Evolutionary conservation across 2,888 invertebrate genomes (phyloP).

Genomic region (Miltochrista miniata): DNA sequence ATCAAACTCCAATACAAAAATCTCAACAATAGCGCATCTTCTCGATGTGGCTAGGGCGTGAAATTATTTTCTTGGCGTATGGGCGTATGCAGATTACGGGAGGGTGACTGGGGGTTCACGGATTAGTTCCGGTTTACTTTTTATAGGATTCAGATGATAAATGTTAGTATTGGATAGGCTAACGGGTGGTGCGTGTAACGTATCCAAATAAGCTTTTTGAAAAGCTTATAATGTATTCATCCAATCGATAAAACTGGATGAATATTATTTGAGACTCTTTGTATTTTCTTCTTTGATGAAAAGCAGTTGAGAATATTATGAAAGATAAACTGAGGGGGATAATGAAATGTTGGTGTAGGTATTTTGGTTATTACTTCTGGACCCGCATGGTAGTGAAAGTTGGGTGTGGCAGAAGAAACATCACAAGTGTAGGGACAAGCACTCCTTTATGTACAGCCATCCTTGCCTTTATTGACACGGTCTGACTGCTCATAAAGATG

Average conservation of each 20-base stretch:
- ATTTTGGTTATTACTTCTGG: too few species aligned
- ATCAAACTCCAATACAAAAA: conserved; percentile 45
- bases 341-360: too few species aligned
- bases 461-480: too few species aligned
- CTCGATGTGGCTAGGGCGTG: conserved; percentile 73
- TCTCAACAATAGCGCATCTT: conserved; percentile 59
- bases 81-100: conserved; percentile 80
- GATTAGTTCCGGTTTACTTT: conserved; percentile 81
- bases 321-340: too few species aligned
- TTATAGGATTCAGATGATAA: conserved; percentile 82
- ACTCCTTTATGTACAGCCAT: too few species aligned
- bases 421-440: too few species aligned
- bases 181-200: conserved; percentile 80
- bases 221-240: conserved; percentile 39
- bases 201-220: conserved; percentile 69
- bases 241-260: conserved; percentile 26
- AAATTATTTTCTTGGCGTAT: conserved; percentile 82
- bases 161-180: conserved; percentile 69
- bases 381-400: too few species aligned
- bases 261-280: conserved; percentile 8
- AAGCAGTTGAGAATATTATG: too few species aligned
- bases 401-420: too few species aligned
- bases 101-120: conserved; percentile 57
- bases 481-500: too few species aligned
- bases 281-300: too few species aligned